Evolutionary conservation across 2,113 vertebrate genomes (phyloP).

Genomic region (Austrofundulus limnaeus): DNA sequence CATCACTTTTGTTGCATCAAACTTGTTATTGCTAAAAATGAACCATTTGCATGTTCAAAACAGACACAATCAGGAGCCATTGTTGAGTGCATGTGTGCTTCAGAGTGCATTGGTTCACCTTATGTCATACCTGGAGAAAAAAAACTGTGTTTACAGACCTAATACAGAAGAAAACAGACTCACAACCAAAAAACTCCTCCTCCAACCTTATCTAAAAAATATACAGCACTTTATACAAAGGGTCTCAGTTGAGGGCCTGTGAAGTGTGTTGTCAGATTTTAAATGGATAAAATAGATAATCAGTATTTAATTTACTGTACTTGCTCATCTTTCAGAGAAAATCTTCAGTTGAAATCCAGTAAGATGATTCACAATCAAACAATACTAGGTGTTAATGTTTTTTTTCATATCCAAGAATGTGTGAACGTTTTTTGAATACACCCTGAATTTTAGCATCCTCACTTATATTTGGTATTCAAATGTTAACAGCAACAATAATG

Average conservation of each 20-base stretch:
- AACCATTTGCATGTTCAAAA: neutral
- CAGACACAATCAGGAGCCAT: neutral
- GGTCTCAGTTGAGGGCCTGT: too few relatives aligned
- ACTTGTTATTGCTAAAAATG: neutral
- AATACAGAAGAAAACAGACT: too few relatives aligned
- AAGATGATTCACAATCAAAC: neutral
- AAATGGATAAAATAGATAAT: too few relatives aligned
- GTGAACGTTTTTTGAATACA: neutral
- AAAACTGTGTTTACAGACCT: too few relatives aligned
- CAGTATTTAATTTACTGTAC: too few relatives aligned
- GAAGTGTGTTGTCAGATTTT: too few relatives aligned
- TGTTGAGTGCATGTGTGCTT: neutral
- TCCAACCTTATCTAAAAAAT: too few relatives aligned
- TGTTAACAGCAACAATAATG: constrained; percentile 6
- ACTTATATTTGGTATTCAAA: neutral
- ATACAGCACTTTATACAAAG: too few relatives aligned
- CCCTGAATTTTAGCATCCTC: neutral
- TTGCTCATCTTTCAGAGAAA: too few relatives aligned
- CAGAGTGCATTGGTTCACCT: too few relatives aligned
- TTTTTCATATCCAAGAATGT: neutral
- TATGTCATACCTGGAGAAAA: too few relatives aligned
- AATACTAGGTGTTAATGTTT: neutral
- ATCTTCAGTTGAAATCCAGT: neutral
- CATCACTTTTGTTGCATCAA: neutral
- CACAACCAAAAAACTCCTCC: too few relatives aligned